Conservation (phyloP, 1,140 invertebrate species). For the Drosophila azteca region DNA sequence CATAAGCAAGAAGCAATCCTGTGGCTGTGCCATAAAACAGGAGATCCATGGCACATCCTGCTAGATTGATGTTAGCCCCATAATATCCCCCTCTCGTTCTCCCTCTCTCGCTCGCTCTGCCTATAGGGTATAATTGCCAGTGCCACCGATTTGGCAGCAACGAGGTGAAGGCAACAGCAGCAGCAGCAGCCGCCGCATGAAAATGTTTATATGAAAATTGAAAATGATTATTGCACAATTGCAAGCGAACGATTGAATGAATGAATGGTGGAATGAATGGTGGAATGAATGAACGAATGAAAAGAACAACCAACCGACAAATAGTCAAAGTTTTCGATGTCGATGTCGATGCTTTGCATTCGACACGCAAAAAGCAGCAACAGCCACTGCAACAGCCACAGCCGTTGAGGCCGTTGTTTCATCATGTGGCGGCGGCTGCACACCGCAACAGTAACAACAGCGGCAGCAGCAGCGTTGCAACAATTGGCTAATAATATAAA, state of each 20-base stretch:
- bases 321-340: slow-evolving; percentile 59
- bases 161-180: slow-evolving; percentile 68
- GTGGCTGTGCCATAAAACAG: too few species aligned
- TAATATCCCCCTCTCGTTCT: too few species aligned
- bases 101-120: too few species aligned
- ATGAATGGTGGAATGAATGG: too few species aligned
- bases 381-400: slow-evolving; percentile 34
- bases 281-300: not conserved
- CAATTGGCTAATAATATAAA: slow-evolving; percentile 80
- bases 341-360: slow-evolving; percentile 68
- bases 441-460: slow-evolving; percentile 20
- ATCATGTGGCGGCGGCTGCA: slow-evolving; percentile 31
- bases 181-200: slow-evolving; percentile 32
- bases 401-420: too few species aligned
- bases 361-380: slow-evolving; percentile 69
- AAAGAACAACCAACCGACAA: slow-evolving; percentile 53
- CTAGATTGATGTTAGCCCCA: too few species aligned
- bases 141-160: slow-evolving; percentile 77
- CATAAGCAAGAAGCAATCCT: too few species aligned
- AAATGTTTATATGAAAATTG: slow-evolving; percentile 79
- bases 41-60: too few species aligned
- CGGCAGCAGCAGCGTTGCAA: slow-evolving; percentile 54
- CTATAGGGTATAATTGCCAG: slow-evolving; percentile 58
- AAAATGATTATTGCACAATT: slow-evolving; percentile 79
- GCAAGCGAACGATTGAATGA: slow-evolving; percentile 25